Evolutionary conservation across 2,113 vertebrate genomes (phyloP).

Genomic region (Castor canadensis): DNA sequence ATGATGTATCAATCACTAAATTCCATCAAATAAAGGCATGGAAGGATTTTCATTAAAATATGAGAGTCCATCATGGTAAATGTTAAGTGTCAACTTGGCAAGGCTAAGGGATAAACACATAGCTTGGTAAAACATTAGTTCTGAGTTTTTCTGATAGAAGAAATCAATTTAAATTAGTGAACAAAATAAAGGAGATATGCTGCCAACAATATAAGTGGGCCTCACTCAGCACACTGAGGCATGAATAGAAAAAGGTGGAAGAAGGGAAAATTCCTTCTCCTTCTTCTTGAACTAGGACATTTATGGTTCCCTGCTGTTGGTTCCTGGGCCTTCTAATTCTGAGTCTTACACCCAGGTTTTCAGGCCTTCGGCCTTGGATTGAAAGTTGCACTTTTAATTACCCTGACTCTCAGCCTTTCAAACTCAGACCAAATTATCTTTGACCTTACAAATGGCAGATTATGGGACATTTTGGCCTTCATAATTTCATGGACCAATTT

Average conservation of each 20-base stretch:
- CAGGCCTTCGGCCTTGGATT: neutral
- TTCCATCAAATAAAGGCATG: neutral
- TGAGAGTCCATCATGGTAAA: neutral
- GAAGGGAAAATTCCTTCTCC: too few relatives aligned
- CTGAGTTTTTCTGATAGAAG: neutral
- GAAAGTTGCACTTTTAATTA: accelerated
- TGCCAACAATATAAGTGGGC: accelerated
- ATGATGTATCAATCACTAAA: neutral
- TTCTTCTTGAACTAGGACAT: neutral
- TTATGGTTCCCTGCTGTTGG: neutral
- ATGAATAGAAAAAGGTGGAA: too few relatives aligned
- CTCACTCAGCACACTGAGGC: neutral
- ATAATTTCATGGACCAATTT: neutral
- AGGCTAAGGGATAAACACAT: neutral
- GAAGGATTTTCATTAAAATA: neutral
- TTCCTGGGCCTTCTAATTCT: neutral
- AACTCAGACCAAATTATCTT: neutral
- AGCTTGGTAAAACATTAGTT: neutral
- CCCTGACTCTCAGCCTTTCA: neutral
- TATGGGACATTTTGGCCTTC: neutral
- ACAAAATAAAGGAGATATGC: too few relatives aligned
- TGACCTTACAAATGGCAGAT: neutral
- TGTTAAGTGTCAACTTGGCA: neutral
- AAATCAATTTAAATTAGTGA: too few relatives aligned
- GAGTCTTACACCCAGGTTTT: neutral